phyloP scores from a whole-genome alignment of 2,797 vertebrate genomes.

The Coranthus polyacanthus region DNA sequence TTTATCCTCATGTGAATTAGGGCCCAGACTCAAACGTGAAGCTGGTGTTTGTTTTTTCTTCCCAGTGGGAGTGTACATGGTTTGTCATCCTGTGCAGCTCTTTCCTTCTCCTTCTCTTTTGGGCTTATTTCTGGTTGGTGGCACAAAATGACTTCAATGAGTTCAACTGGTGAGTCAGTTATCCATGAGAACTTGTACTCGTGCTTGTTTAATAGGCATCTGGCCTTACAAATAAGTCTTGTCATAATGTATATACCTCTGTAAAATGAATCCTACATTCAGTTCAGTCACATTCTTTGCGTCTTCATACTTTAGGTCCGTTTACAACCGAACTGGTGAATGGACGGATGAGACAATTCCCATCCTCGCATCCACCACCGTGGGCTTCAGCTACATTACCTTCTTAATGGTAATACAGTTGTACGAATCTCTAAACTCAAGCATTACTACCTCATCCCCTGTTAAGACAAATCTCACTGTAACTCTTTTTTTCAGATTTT shows the following conservation, averaged over 20 bases:
- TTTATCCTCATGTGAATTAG: too few species aligned
- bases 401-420: conserved; percentile 87
- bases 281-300: too few species aligned
- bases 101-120: conserved; percentile 92
- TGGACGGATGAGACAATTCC: conserved; percentile 96
- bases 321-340: conserved; percentile 94
- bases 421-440: neutral
- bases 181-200: too few species aligned
- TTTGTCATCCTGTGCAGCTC: conserved; percentile 92
- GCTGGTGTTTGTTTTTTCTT: conserved; percentile 25
- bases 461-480: neutral
- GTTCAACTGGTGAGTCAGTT: conserved; percentile 94
- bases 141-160: conserved; percentile 97
- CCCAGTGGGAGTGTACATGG: conserved; percentile 96
- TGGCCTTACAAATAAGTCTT: too few species aligned
- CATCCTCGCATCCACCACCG: conserved; percentile 89
- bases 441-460: neutral
- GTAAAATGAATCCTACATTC: too few species aligned
- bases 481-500: conserved; percentile 75
- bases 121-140: conserved; percentile 98
- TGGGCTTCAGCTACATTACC: conserved; percentile 91
- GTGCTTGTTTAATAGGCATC: too few species aligned
- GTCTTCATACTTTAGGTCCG: conserved; percentile 84
- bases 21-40: too few species aligned
- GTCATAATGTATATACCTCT: too few species aligned